Evolutionary conservation across 1,140 invertebrate genomes (phyloP).

Genomic region (Ips typographus): DNA sequence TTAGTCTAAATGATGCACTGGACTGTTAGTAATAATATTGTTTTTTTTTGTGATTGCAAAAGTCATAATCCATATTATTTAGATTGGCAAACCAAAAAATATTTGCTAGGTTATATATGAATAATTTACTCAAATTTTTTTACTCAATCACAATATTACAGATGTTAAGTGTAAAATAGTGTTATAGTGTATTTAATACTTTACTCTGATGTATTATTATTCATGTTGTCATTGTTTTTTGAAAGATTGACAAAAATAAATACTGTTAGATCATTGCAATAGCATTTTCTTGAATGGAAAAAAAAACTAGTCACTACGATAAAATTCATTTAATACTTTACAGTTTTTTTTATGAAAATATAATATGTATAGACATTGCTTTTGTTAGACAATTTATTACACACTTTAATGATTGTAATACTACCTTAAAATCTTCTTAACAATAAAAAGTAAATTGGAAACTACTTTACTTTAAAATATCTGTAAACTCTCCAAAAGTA

Average conservation of each 20-base stretch:
- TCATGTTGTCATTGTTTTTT: not conserved
- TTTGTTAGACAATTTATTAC: not conserved
- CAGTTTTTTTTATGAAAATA: not conserved
- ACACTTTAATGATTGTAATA: not conserved
- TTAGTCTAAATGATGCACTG: not conserved
- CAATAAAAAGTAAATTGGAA: not conserved
- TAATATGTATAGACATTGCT: not conserved
- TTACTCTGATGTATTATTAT: not conserved
- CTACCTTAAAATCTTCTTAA: not conserved
- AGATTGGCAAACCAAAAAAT: no score
- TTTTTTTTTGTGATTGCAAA: not conserved
- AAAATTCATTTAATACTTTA: not conserved
- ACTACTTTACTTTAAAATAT: not conserved
- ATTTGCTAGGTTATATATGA: not conserved
- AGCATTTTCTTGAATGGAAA: not conserved
- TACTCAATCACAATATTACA: not conserved
- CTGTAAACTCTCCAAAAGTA: not conserved
- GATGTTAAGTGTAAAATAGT: not conserved
- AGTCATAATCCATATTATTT: no score
- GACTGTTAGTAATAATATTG: slow-evolving; percentile 1
- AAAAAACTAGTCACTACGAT: not conserved
- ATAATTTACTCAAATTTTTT: not conserved
- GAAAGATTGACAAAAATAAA: not conserved
- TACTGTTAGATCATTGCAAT: not conserved
- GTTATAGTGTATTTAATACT: not conserved